phyloP scores from a whole-genome alignment of 2,888 invertebrate genomes.

The Leptura quadrifasciata region DNA sequence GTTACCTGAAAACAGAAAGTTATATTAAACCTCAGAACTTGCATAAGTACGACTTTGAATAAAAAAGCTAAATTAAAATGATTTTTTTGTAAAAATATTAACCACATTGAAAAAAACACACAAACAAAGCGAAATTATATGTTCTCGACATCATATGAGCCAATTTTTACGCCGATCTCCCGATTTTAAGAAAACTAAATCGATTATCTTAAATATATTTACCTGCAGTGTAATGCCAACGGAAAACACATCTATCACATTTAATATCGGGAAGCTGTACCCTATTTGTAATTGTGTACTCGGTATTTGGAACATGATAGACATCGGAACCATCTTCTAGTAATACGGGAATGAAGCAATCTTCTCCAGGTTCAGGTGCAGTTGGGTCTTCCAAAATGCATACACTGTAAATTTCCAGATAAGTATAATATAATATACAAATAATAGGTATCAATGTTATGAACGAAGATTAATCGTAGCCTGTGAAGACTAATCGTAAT shows the following conservation, averaged over 20 bases:
- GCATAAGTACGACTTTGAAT: too few species aligned
- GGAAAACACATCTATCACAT: constrained; percentile 74
- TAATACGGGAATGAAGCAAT: constrained; percentile 71
- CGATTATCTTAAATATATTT: neutral
- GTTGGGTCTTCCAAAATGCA: constrained; percentile 68
- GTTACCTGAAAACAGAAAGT: constrained; percentile 65
- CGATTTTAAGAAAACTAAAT: too few species aligned
- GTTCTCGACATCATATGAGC: too few species aligned
- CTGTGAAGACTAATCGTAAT: too few species aligned
- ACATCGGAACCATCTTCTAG: constrained; percentile 66
- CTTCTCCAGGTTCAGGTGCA: constrained; percentile 71
- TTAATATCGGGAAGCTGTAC: constrained; percentile 71
- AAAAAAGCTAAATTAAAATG: too few species aligned
- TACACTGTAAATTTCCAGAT: constrained; percentile 62
- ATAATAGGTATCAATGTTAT: too few species aligned
- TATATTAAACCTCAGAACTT: neutral
- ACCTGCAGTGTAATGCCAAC: constrained; percentile 73
- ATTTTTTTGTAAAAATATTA: too few species aligned
- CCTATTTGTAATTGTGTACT: constrained; percentile 35
- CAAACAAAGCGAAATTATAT: too few species aligned
- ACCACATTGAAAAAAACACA: too few species aligned
- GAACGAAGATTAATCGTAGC: too few species aligned
- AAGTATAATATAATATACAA: neutral
- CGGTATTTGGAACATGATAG: constrained; percentile 31
- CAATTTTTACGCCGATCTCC: too few species aligned